Evolutionary conservation across 2,797 vertebrate species (phyloP).

Genomic region (Pseudochirops corinnae): DNA sequence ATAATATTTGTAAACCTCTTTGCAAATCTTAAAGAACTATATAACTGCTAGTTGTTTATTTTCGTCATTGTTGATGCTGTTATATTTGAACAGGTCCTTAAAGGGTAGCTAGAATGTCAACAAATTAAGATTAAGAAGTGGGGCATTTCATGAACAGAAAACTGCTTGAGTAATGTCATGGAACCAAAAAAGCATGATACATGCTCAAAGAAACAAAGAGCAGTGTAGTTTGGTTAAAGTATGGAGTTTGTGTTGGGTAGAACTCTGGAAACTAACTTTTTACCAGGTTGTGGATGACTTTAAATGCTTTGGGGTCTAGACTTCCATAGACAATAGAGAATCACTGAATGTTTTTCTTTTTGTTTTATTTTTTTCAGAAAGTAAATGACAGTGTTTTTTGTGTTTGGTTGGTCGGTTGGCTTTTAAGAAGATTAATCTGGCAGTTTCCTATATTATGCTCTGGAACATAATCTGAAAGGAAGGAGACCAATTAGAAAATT

Average conservation of each 20-base stretch:
- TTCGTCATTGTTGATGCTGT: background rate
- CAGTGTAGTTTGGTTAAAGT: background rate
- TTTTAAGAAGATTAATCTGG: too few relatives aligned
- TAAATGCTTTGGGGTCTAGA: background rate
- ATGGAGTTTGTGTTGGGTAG: background rate
- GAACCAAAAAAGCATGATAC: background rate
- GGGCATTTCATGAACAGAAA: background rate
- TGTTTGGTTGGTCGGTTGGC: too few relatives aligned
- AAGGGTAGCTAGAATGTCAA: background rate
- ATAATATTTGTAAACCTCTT: background rate
- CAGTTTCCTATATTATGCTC: too few relatives aligned
- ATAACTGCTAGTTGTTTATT: background rate
- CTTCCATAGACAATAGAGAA: background rate
- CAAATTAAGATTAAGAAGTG: background rate
- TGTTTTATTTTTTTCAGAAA: background rate
- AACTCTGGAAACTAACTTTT: background rate
- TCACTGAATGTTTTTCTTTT: background rate
- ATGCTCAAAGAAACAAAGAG: background rate
- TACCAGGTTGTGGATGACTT: background rate
- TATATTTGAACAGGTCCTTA: background rate
- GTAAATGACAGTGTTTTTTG: too few relatives aligned
- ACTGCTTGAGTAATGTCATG: background rate
- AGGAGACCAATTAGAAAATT: background rate
- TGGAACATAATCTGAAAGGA: too few relatives aligned
- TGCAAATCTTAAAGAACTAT: background rate